Conservation (phyloP, 2,113 vertebrate species). For the Charina bottae region DNA sequence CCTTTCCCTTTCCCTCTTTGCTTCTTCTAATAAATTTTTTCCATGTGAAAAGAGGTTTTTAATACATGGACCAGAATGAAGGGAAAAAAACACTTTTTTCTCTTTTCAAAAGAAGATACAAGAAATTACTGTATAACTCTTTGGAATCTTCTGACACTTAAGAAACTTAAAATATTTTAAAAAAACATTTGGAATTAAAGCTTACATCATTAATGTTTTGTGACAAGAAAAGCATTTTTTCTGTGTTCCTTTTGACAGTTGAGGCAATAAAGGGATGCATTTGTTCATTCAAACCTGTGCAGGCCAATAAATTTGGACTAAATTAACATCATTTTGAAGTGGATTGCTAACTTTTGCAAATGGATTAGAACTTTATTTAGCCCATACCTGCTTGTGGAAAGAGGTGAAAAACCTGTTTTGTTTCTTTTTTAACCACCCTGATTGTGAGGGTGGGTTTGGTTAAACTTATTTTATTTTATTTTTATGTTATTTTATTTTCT, state of each 20-base stretch:
- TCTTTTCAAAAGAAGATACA: neutral
- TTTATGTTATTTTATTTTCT: too few relatives aligned
- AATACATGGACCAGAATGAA: neutral
- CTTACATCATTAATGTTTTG: neutral
- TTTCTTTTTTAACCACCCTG: neutral
- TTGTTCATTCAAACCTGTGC: neutral
- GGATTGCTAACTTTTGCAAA: neutral
- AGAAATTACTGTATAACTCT: neutral
- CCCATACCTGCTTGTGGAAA: neutral
- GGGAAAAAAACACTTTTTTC: neutral
- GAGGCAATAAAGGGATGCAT: neutral
- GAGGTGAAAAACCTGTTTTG: neutral
- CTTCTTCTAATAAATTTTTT: neutral
- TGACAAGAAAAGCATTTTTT: too few relatives aligned
- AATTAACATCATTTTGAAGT: neutral
- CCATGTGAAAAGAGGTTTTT: neutral
- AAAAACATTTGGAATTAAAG: neutral
- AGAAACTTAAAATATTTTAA: neutral
- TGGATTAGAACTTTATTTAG: neutral
- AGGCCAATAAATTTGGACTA: neutral
- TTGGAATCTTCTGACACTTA: neutral
- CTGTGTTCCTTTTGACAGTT: neutral
- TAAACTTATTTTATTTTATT: too few relatives aligned
- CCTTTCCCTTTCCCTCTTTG: too few relatives aligned
- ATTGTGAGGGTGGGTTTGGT: neutral